These are phyloP conservation scores for Trachelus tabidus DNA, from an alignment of 2,888 invertebrate genomes.

Conservation along the genomic window DNA sequence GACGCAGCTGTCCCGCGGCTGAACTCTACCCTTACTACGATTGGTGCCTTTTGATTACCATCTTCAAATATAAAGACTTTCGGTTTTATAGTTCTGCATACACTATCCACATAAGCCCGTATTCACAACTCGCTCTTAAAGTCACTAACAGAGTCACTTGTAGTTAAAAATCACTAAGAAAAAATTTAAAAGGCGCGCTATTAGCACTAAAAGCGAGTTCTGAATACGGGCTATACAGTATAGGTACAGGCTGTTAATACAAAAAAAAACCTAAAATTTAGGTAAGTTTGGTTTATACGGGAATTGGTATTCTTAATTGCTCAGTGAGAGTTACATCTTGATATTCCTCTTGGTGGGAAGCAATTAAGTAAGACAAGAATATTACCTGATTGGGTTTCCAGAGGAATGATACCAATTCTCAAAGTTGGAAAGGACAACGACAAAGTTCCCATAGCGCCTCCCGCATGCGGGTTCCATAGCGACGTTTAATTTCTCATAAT, in stretches of 20 bases:
- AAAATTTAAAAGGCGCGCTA: too few species aligned
- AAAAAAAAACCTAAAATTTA: background rate
- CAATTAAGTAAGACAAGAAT: background rate
- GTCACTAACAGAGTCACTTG: too few species aligned
- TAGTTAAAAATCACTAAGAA: too few species aligned
- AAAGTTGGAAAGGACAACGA: background rate
- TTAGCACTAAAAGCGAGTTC: too few species aligned
- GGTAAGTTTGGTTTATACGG: background rate
- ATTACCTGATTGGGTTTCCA: background rate
- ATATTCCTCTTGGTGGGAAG: background rate
- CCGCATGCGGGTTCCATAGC: constrained; percentile 26
- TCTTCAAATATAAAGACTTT: background rate
- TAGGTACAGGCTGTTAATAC: background rate
- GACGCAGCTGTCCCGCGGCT: background rate
- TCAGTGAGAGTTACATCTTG: background rate
- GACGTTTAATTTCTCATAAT: constrained; percentile 11
- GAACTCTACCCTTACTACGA: background rate
- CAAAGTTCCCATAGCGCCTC: background rate
- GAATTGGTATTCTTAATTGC: background rate
- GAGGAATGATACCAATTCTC: background rate
- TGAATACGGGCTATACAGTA: background rate
- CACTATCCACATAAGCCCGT: background rate
- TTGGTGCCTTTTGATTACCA: background rate
- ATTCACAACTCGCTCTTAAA: too few species aligned
- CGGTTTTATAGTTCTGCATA: background rate